These are phyloP conservation scores for Pocillopora verrucosa DNA, from an alignment of 64 coral and sea anemone genomes.

Conservation along the genomic window DNA sequence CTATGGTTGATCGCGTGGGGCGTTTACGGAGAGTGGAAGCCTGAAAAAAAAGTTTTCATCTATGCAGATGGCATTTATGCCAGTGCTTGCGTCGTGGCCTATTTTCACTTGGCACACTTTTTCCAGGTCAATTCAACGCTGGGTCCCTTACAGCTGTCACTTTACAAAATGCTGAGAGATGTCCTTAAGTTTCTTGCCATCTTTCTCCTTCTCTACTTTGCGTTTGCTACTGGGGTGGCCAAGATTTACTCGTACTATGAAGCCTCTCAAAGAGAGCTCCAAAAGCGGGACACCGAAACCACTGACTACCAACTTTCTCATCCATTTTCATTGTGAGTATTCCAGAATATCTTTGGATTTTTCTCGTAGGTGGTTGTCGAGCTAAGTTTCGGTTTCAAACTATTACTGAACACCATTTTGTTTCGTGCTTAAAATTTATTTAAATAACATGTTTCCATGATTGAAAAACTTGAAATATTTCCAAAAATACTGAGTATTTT, in stretches of 20 bases:
- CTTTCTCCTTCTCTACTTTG: constrained; percentile 16
- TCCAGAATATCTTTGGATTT: too few species aligned
- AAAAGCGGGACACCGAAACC: background rate
- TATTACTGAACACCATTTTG: too few species aligned
- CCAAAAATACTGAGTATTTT: too few species aligned
- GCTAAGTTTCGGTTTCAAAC: too few species aligned
- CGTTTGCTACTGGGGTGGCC: constrained; percentile 20
- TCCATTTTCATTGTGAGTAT: too few species aligned
- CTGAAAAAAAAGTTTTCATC: background rate
- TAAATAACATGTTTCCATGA: too few species aligned
- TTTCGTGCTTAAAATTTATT: too few species aligned
- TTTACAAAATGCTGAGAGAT: constrained; percentile 27
- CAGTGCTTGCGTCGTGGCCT: background rate
- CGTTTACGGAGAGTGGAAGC: background rate
- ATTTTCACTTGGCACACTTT: background rate
- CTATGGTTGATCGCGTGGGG: background rate
- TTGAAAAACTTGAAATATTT: too few species aligned
- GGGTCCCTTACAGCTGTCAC: constrained; percentile 37
- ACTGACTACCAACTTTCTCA: background rate
- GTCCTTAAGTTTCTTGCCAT: constrained; percentile 31
- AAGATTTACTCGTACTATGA: constrained; percentile 47
- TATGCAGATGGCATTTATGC: background rate
- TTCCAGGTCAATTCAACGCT: constrained; percentile 33
- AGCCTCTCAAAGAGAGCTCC: background rate
- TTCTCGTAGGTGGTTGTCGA: too few species aligned